Evolutionary conservation across 2,113 vertebrate genomes (phyloP), one percentile per base, ranked within the genome.

Genomic region (Gobiocypris rarus): DNA sequence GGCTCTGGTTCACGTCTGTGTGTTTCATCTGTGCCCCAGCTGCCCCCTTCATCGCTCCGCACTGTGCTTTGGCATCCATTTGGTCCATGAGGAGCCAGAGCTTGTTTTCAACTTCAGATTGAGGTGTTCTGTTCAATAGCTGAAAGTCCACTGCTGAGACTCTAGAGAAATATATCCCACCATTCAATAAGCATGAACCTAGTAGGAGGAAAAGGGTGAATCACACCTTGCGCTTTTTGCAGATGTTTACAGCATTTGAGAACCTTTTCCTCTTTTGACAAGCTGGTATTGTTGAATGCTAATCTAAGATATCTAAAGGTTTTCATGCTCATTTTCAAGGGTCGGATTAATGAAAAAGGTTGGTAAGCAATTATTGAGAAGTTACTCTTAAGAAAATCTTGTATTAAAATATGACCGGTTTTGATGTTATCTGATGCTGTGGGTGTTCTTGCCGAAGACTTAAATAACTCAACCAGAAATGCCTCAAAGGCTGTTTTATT

Each of bases 61-160:
- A n/a, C 22, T 52, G 61, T 52, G 41, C 41, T 50, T 75, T 50
- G 58, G 17, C 58, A 75, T 75, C 11, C 22, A 24, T 19, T 31
- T 31, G 2, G 22, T 43, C 75, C 13, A 24, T 69, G 13, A 38
- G 56, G 61, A 43, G 52, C 54, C 31, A 1, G 41, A 28, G 59
- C 75, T 48, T 45, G 24, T 82, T 45, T 83, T 83, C 26, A 48
- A 22, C 59, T 69, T 81, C 54, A 43, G 34, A 59, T 71, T 24
- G 15, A 76, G n/a, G 34, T 14, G 34, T 54, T 81, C 85, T 81
- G 76, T 83, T 77, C 61, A 71, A 24, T 75, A 83, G 26, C 34
- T 24, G 2, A 75, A 13, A 48, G 58, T 54, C 11, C 24, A 28
- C 31, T 17, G 1, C 43, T 28, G 71, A 45, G 63, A 31, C 15